Evolutionary conservation across 2,888 invertebrate genomes (phyloP), one percentile per base, ranked within the genome.

Genomic region (Dilophus febrilis): DNA sequence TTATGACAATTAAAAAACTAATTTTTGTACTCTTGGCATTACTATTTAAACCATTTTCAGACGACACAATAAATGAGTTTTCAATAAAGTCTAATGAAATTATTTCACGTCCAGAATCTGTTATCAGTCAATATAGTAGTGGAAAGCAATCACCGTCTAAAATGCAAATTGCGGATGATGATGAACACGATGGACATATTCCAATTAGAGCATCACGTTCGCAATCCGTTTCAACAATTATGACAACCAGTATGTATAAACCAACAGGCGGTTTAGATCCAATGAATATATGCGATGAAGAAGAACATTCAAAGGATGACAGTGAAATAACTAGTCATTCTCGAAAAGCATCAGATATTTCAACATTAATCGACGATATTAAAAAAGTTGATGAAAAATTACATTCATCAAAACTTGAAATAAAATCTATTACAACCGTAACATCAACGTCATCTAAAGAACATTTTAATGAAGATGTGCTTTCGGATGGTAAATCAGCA

Each of bases 191-290:
- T 36, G 22, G 8, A 6, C 5, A 22, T 8, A 22, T 22, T 22
- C 4, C 22, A 3, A 46, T 59, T 5, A 63, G 59, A 42, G 66
- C 64, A 46, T 51, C 57, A 11, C 58, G 62, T 14, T 64, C 63
- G 6, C 63, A 63, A 43, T 62, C 63, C 4, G 59, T 63, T 41
- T 57, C 62, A 18, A 56, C 60, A 7, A 61, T 63, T 18, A 62
- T 62, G 61, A 58, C 59, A 52, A 60, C 61, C 3, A 62, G 61
- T 41, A 58, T 60, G 38, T 61, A 61, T 39, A 59, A 58, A 31
- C 61, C 60, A 1, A 53, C 57, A 6, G 57, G 55, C 17, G 55
- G 57, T 26, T 29, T 36, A 4, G 51, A 53, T 31, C 33, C 48
- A 3, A 50, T 51, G 36, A 47, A 42, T 26, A 45, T 52, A 2